Evolutionary conservation across 2,888 invertebrate genomes (phyloP).

Genomic region (Neoscelio sp.): DNA sequence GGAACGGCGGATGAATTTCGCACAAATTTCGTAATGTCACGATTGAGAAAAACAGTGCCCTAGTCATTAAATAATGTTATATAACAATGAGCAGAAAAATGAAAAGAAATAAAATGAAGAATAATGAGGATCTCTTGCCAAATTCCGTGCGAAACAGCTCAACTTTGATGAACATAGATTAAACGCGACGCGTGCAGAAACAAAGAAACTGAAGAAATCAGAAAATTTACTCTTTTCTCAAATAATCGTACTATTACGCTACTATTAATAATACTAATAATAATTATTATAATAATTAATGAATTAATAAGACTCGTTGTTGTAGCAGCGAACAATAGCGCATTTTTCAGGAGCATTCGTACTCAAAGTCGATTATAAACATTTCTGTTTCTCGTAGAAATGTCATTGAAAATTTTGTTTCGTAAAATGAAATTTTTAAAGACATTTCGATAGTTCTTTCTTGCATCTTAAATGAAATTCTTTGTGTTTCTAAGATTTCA

Average conservation of each 20-base stretch:
- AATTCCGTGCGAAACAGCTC: constrained; percentile 76
- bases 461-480: neutral
- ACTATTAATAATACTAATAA: constrained; percentile 70
- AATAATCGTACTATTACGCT: constrained; percentile 76
- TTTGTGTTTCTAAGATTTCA: too few species aligned
- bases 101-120: constrained; percentile 52
- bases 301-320: constrained; percentile 63
- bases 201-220: constrained; percentile 31
- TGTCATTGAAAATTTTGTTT: too few species aligned
- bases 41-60: constrained; percentile 73
- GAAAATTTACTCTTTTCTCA: constrained; percentile 74
- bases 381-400: too few species aligned
- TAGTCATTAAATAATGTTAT: constrained; percentile 78
- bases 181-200: constrained; percentile 32
- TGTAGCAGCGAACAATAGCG: constrained; percentile 66
- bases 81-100: constrained; percentile 53
- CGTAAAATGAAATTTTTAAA: too few species aligned
- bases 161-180: constrained; percentile 69
- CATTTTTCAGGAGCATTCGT: constrained; percentile 57
- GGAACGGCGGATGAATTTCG: constrained; percentile 25
- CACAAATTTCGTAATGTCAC: constrained; percentile 2
- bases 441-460: too few species aligned
- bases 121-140: constrained; percentile 78
- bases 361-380: constrained; percentile 15
- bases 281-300: constrained; percentile 63